These are phyloP conservation scores for Toxotes lorentzi DNA, from an alignment of 2,797 vertebrate genomes.

Conservation along the genomic window DNA sequence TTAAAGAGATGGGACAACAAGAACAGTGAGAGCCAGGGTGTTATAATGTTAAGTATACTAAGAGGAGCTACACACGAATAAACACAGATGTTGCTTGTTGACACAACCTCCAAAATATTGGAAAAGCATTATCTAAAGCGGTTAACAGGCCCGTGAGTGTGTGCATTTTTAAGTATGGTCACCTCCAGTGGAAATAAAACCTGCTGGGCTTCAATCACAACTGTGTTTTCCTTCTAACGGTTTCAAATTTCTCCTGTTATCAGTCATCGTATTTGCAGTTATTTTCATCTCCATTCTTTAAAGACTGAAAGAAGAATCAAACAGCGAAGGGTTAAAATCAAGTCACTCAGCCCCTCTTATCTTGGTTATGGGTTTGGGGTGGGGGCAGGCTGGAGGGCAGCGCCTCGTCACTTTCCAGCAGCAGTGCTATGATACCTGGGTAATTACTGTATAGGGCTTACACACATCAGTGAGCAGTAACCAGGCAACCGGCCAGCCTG, in stretches of 20 bases:
- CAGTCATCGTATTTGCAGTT: background rate
- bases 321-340: slow-evolving; percentile 28
- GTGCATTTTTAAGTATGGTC: slow-evolving; percentile 27
- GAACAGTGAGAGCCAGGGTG: slow-evolving; percentile 40
- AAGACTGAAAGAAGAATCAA: slow-evolving; percentile 10
- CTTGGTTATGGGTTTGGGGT: slow-evolving; percentile 25
- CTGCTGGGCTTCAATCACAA: background rate
- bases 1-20: slow-evolving; percentile 56
- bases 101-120: slow-evolving; percentile 25
- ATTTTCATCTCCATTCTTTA: slow-evolving; percentile 22
- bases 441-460: slow-evolving; percentile 82
- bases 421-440: slow-evolving; percentile 81
- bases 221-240: background rate
- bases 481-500: slow-evolving; percentile 83
- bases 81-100: slow-evolving; percentile 44
- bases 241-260: background rate
- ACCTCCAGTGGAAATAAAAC: slow-evolving; percentile 6
- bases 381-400: slow-evolving; percentile 55
- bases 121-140: slow-evolving; percentile 27
- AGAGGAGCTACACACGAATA: slow-evolving; percentile 10
- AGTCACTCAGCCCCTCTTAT: slow-evolving; percentile 40
- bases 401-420: slow-evolving; percentile 64
- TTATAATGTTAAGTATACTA: slow-evolving; percentile 35
- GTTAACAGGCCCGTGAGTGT: slow-evolving; percentile 26
- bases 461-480: slow-evolving; percentile 84